Conservation (phyloP, 64 coral and sea anemone genomes). For the Pachyseris speciosa region DNA sequence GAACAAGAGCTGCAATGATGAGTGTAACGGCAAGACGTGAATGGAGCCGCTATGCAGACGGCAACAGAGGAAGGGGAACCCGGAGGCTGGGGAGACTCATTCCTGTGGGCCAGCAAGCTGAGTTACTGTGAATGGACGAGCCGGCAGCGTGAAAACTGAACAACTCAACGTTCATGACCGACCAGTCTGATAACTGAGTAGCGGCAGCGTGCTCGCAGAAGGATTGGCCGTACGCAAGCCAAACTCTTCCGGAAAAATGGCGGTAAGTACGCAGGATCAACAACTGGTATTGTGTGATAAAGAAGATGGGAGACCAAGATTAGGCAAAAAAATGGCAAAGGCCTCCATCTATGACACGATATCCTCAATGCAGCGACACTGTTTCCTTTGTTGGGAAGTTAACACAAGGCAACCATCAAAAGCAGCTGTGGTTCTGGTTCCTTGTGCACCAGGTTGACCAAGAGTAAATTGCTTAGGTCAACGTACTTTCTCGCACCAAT, state of each 20-base stretch:
- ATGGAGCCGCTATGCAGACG: background rate
- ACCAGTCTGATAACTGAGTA: background rate
- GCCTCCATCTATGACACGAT: background rate
- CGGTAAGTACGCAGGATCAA: background rate
- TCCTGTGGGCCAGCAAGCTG: no score
- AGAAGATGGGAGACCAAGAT: background rate
- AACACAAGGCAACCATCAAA: background rate
- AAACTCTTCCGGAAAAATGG: background rate
- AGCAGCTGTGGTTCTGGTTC: background rate
- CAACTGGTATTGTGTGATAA: background rate
- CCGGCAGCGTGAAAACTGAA: no score
- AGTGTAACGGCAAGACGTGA: no score
- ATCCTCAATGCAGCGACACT: background rate
- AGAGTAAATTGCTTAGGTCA: background rate
- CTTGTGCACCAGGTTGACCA: background rate
- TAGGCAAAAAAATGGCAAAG: background rate
- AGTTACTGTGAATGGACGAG: no score
- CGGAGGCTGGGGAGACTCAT: no score
- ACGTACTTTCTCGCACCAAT: background rate
- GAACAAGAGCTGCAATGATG: no score
- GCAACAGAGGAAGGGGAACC: no score
- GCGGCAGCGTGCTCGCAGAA: background rate
- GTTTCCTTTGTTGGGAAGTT: background rate
- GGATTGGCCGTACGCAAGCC: background rate
- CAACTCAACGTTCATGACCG: background rate